Percentiles rank a stretch among this genome's conserved stretches.
phyloP scores from a whole-genome alignment of 1,140 invertebrate species.

The Halyomorpha halys region DNA sequence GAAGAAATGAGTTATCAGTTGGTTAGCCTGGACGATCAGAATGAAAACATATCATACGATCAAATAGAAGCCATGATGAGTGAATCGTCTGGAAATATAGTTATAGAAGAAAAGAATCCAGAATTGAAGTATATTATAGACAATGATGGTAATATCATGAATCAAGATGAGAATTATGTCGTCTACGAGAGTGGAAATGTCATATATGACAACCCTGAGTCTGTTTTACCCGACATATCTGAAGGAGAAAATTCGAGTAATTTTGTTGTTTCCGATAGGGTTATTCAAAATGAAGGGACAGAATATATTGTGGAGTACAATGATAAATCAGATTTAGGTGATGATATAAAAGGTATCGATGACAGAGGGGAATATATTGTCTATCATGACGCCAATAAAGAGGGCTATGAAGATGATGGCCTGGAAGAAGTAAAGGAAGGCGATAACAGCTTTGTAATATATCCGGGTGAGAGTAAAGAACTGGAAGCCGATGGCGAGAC shows the following conservation, averaged over 20 bases:
- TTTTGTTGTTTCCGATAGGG: conserved; percentile 12
- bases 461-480: conserved; percentile 15
- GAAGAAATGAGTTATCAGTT: conserved; percentile 20
- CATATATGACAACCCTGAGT: conserved; percentile 23
- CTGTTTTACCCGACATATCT: conserved; percentile 19
- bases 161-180: conserved; percentile 27
- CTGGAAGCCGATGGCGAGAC: conserved; percentile 1
- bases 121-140: conserved; percentile 27
- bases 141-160: conserved; percentile 29
- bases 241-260: conserved; percentile 5
- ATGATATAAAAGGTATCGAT: conserved; percentile 19
- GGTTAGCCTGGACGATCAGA: conserved; percentile 21
- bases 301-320: conserved; percentile 20
- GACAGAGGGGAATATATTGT: conserved; percentile 16
- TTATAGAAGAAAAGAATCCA: conserved; percentile 22
- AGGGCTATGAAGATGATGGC: conserved; percentile 11
- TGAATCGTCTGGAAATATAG: conserved; percentile 18
- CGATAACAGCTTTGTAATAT: conserved; percentile 17
- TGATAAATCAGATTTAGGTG: conserved; percentile 15
- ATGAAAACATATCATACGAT: conserved; percentile 21
- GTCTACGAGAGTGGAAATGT: conserved; percentile 27
- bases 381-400: conserved; percentile 2
- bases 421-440: conserved; percentile 30
- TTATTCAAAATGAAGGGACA: conserved; percentile 11
- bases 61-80: conserved; percentile 26